These are phyloP conservation scores for Contarinia nasturtii DNA, from an alignment of 1,140 invertebrate genomes.

Conservation along the genomic window DNA sequence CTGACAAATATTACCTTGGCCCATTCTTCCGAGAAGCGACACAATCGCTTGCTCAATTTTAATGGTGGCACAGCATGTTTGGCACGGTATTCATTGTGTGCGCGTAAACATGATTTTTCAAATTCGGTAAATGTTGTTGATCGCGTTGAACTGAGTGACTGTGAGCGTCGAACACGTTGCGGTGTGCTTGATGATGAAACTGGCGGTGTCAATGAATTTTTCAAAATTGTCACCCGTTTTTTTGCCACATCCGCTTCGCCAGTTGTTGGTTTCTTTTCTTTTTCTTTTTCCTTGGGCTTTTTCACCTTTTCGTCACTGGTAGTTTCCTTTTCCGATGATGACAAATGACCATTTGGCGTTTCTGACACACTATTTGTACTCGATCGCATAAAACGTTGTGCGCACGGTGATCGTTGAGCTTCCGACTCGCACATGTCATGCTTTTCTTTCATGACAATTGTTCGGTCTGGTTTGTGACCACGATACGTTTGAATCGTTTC, in stretches of 20 bases:
- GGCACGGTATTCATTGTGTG: conserved; percentile 55
- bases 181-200: not conserved
- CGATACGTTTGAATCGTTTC: conserved; percentile 38
- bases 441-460: conserved; percentile 32
- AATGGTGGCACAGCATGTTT: conserved; percentile 49
- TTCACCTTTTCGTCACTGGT: conserved; percentile 1
- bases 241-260: not conserved
- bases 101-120: conserved; percentile 40
- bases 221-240: not conserved
- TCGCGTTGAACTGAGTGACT: not conserved
- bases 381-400: not conserved
- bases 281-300: no score
- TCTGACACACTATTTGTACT: not conserved
- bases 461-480: conserved; percentile 32
- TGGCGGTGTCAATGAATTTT: not conserved
- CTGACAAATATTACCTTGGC: conserved; percentile 33
- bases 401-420: conserved; percentile 1
- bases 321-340: not conserved
- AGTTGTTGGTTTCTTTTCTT: not conserved
- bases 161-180: not conserved
- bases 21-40: conserved; percentile 64
- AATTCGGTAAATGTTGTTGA: conserved; percentile 22
- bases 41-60: conserved; percentile 46
- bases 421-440: conserved; percentile 1
- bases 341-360: not conserved